Percentiles rank a stretch among this genome's conserved stretches.
Conservation (phyloP, 2,888 invertebrate species). For the Ischnura elegans region DNA sequence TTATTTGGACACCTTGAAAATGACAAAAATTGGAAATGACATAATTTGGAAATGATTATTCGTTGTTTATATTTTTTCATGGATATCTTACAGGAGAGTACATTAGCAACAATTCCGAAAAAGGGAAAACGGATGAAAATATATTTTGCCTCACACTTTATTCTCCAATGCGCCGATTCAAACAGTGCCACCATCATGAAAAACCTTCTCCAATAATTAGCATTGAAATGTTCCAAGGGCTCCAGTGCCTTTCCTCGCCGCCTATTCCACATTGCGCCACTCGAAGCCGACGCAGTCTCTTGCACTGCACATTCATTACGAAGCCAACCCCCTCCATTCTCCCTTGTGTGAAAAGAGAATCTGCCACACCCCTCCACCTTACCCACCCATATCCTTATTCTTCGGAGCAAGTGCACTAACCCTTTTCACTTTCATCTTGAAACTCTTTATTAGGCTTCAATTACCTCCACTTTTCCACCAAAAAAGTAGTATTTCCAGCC, state of each 20-base stretch:
- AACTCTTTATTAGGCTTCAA: neutral
- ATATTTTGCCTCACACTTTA: too few species aligned
- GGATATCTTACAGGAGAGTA: too few species aligned
- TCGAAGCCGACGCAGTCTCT: constrained; percentile 7
- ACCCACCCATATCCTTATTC: neutral
- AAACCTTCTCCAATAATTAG: neutral
- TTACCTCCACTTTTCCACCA: too few species aligned
- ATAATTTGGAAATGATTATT: too few species aligned
- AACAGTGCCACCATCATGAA: neutral
- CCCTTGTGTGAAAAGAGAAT: neutral
- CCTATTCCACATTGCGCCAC: neutral
- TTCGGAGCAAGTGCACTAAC: neutral
- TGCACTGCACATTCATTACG: constrained; percentile 4
- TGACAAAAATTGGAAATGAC: too few species aligned
- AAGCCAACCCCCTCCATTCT: neutral
- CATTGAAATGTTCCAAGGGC: neutral
- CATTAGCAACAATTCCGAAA: neutral
- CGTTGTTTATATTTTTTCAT: too few species aligned
- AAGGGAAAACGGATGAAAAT: neutral
- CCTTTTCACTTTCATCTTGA: neutral
- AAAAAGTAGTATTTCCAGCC: too few species aligned
- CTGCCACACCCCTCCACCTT: neutral
- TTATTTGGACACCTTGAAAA: too few species aligned
- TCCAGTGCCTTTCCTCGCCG: constrained; percentile 23
- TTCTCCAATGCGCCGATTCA: neutral